These are phyloP conservation scores for Druceiella hillmani DNA, from an alignment of 2,888 invertebrate genomes.

Conservation along the genomic window DNA sequence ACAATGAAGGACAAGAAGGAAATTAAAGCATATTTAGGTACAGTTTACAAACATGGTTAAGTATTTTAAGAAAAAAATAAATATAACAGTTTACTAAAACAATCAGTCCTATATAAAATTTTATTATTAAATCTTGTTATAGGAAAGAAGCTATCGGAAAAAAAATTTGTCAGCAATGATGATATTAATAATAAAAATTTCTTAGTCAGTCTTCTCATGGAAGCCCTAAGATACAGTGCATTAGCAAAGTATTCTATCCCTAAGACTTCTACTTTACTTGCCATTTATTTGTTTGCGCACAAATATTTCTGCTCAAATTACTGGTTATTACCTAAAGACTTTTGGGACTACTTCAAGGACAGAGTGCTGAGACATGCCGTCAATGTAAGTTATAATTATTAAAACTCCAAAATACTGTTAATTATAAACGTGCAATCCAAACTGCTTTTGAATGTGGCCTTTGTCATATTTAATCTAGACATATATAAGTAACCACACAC, in stretches of 20 bases:
- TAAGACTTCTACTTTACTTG: slow-evolving; percentile 35
- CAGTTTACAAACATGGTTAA: slow-evolving; percentile 9
- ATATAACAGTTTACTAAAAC: no score
- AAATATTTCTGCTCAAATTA: slow-evolving; percentile 39
- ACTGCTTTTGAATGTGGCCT: no score
- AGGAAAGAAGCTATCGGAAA: slow-evolving; percentile 34
- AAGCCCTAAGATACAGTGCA: slow-evolving; percentile 37
- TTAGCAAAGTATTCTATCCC: slow-evolving; percentile 33
- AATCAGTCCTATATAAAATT: not conserved
- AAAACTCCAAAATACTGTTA: no score
- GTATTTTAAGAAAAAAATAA: no score
- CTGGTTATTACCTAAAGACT: slow-evolving; percentile 33
- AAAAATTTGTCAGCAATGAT: slow-evolving; percentile 32
- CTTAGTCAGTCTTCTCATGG: slow-evolving; percentile 31
- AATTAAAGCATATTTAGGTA: slow-evolving; percentile 32
- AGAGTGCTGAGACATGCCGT: slow-evolving; percentile 39
- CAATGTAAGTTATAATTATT: no score
- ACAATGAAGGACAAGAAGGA: slow-evolving; percentile 26
- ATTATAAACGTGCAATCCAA: no score
- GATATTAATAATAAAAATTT: slow-evolving; percentile 34
- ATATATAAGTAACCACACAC: no score
- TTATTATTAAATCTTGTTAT: slow-evolving; percentile 13
- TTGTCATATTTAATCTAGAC: no score
- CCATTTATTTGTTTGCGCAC: slow-evolving; percentile 36
- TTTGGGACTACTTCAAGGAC: slow-evolving; percentile 42